Evolutionary conservation across 2,113 vertebrate species (phyloP), one percentile per base, ranked within the genome.

Genomic region (Narcine bancroftii): DNA sequence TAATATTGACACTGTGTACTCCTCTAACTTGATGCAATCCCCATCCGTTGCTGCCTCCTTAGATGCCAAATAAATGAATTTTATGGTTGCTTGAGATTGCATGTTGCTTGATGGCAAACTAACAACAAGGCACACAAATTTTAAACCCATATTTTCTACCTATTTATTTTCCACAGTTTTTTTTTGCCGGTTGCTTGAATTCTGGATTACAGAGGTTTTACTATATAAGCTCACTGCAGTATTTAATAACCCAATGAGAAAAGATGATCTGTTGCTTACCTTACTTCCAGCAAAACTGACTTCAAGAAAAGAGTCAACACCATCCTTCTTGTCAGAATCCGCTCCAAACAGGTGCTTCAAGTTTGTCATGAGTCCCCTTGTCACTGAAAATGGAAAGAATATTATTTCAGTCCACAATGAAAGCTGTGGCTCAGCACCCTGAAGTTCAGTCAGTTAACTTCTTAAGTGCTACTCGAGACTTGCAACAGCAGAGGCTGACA

Each of bases 211-310:
- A 69, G 5, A 69, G 24, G 66, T 24, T 21, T 24, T 21, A 24
- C 3, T 7, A 6, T 36, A 36, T 19, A 36, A 73, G 60, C 39
- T 24, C 29, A 7, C 15, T 76, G 36, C 33, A 36, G 11, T 39
- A 15, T 6, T 45, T 42, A 21, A 36, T 10, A 6, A 45, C 26
- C 69, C 24, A 29, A n/a, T 7, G 50, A 83, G 3, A 6, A 85
- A 85, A 26, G 53, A 9, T 56, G n/a, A 15, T 36, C 21, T n/a
- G 72, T 0, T 26, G 21, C 94, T 92, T 93, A 96, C 96, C 93
- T 94, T 96, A 79, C 94, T 94, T 36, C 96, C 95, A 0, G 94
- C 95, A 0, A 96, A 93, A 92, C 93, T 93, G 92, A 94, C 93
- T 45, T 95, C 92, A 93, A 96, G 71, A 0, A 73, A 6, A 0